These are phyloP conservation scores for Amphipoea oculea DNA, from an alignment of 2,888 invertebrate species.

Conservation along the genomic window DNA sequence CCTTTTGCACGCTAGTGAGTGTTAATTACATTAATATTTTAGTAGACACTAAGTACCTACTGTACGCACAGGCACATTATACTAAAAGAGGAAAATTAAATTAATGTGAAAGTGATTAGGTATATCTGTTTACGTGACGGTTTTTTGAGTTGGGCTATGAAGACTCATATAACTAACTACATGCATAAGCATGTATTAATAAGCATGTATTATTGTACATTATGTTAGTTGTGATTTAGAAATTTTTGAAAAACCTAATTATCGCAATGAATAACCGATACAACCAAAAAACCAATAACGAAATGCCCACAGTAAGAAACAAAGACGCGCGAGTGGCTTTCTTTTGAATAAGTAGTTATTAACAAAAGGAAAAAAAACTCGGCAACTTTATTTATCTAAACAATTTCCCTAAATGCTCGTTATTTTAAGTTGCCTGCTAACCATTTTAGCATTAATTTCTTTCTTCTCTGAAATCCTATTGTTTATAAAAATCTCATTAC, in stretches of 20 bases:
- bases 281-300: not conserved
- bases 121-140: not conserved
- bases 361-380: constrained; percentile 26
- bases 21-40: not conserved
- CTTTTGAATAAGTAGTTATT: constrained; percentile 6
- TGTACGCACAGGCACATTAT: not conserved
- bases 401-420: constrained; percentile 41
- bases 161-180: not conserved
- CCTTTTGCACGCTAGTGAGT: not conserved
- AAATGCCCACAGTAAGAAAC: not conserved
- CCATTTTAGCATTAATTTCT: constrained; percentile 41
- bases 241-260: not conserved
- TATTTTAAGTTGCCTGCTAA: constrained; percentile 40
- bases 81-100: not conserved
- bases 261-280: not conserved
- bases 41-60: not conserved
- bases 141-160: not conserved
- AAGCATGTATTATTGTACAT: not conserved
- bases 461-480: constrained; percentile 48
- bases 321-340: not conserved
- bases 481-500: constrained; percentile 60
- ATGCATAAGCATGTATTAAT: not conserved
- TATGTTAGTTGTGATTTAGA: not conserved
- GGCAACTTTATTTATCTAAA: constrained; percentile 34
- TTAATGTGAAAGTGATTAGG: not conserved